These are phyloP conservation scores for Eremobia ochroleuca DNA, from an alignment of 2,888 invertebrate species.

Conservation along the genomic window DNA sequence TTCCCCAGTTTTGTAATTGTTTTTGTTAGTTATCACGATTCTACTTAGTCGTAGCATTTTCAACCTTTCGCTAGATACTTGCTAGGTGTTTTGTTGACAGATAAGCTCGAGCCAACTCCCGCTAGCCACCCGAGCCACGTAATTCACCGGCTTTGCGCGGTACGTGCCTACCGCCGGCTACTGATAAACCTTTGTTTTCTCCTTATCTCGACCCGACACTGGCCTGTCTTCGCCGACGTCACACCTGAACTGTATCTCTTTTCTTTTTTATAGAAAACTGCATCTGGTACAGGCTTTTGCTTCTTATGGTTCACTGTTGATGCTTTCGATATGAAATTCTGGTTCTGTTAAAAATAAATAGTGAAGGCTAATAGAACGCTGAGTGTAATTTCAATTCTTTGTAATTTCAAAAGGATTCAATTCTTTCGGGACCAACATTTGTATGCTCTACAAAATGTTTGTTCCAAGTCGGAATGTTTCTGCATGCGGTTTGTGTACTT, in stretches of 20 bases:
- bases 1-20: conserved; percentile 37
- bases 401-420: conserved; percentile 29
- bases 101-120: conserved; percentile 84
- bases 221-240: conserved; percentile 70
- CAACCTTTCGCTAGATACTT: conserved; percentile 70
- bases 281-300: conserved; percentile 20
- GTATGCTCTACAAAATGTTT: conserved; percentile 18
- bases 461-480: conserved; percentile 15
- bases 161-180: conserved; percentile 78
- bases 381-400: conserved; percentile 16
- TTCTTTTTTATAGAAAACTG: conserved; percentile 55
- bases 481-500: conserved; percentile 24
- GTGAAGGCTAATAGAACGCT: conserved; percentile 2
- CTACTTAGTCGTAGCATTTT: conserved; percentile 50
- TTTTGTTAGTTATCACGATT: conserved; percentile 46
- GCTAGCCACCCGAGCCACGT: conserved; percentile 73
- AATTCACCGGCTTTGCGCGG: conserved; percentile 81
- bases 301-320: conserved; percentile 11
- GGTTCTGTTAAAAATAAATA: background rate
- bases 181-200: conserved; percentile 84
- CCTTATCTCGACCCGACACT: conserved; percentile 80
- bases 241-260: conserved; percentile 77
- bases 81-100: conserved; percentile 83
- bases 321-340: background rate
- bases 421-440: conserved; percentile 16